phyloP scores from a whole-genome alignment of 2,888 invertebrate species.

The Ectemnius lituratus region DNA sequence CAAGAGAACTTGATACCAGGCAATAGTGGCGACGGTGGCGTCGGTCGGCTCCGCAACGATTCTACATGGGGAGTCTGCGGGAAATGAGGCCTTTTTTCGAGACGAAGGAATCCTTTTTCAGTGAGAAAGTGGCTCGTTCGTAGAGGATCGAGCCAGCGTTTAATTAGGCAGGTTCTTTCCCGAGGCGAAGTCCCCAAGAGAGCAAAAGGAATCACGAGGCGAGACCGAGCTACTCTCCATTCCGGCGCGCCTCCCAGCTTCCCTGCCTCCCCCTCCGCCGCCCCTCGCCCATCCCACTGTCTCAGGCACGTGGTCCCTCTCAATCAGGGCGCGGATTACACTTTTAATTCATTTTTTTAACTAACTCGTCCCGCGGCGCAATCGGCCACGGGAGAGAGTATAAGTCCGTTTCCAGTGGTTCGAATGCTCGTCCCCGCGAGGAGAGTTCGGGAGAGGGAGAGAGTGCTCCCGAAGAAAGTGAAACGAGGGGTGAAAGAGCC shows the following conservation, averaged over 20 bases:
- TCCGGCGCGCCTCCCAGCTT: slow-evolving; percentile 35
- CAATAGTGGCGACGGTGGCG: slow-evolving; percentile 12
- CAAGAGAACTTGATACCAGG: slow-evolving; percentile 41
- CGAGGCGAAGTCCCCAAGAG: slow-evolving; percentile 65
- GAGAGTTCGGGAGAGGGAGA: no score
- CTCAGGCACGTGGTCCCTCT: slow-evolving; percentile 59
- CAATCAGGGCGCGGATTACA: slow-evolving; percentile 74
- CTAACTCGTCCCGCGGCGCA: slow-evolving; percentile 61
- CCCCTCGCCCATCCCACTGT: no score
- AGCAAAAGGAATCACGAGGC: slow-evolving; percentile 74
- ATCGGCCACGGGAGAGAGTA: neutral
- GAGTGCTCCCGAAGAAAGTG: slow-evolving; percentile 29
- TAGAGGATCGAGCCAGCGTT: slow-evolving; percentile 69
- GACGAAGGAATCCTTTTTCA: slow-evolving; percentile 50
- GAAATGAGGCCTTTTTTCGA: slow-evolving; percentile 28
- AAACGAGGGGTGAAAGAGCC: slow-evolving; percentile 42
- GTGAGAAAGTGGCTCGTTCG: slow-evolving; percentile 60
- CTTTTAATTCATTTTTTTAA: slow-evolving; percentile 73
- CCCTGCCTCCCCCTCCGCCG: slow-evolving; percentile 15
- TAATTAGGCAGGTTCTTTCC: slow-evolving; percentile 76
- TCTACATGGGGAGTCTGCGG: slow-evolving; percentile 40
- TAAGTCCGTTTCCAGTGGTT: no score
- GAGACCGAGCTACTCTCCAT: slow-evolving; percentile 62
- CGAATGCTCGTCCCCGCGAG: no score
- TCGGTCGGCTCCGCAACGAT: slow-evolving; percentile 31